phyloP scores from a whole-genome alignment of 2,888 invertebrate species.

The Phlogophora meticulosa region DNA sequence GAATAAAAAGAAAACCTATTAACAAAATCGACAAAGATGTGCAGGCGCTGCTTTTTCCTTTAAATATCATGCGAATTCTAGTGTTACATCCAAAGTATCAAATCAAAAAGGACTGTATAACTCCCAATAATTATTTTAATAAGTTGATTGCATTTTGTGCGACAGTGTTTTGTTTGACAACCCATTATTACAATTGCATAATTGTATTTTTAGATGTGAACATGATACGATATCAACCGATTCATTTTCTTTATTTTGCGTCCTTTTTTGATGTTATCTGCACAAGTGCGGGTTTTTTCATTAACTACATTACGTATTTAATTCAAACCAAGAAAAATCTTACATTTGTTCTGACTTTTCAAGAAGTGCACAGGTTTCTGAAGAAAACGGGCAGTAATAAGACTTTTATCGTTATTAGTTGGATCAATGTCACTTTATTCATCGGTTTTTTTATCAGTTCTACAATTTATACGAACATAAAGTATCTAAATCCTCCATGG shows the following conservation, averaged over 20 bases:
- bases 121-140: slow-evolving; percentile 5
- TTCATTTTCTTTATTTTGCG: slow-evolving; percentile 9
- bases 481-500: background rate
- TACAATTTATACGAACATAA: background rate
- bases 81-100: slow-evolving; percentile 10
- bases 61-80: slow-evolving; percentile 16
- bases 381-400: background rate
- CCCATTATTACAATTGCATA: background rate
- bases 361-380: slow-evolving; percentile 36
- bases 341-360: slow-evolving; percentile 38
- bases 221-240: background rate
- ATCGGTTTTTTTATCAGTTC: background rate
- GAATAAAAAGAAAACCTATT: background rate
- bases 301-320: slow-evolving; percentile 22
- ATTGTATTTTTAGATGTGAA: background rate
- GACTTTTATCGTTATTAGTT: slow-evolving; percentile 3
- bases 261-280: slow-evolving; percentile 6
- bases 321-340: slow-evolving; percentile 29
- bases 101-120: slow-evolving; percentile 14
- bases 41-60: slow-evolving; percentile 12
- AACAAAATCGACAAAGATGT: slow-evolving; percentile 19
- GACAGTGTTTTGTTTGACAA: background rate
- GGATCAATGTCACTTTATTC: slow-evolving; percentile 13
- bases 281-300: slow-evolving; percentile 11
- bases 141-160: slow-evolving; percentile 2